phyloP scores from a whole-genome alignment of 1,140 invertebrate genomes.

The Drosophila nasuta region DNA sequence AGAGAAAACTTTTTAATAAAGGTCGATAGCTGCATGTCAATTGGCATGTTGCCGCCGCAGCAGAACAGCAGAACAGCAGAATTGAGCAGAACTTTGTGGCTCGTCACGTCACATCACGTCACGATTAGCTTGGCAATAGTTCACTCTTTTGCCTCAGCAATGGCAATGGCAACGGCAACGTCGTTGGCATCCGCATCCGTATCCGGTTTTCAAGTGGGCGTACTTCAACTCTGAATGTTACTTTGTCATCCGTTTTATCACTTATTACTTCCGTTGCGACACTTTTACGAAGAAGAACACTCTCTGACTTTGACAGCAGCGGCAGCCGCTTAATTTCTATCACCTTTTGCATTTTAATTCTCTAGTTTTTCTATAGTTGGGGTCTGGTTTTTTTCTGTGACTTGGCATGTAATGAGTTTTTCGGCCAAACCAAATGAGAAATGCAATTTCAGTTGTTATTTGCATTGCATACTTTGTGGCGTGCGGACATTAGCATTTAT shows the following conservation, averaged over 20 bases:
- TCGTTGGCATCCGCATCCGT: constrained; percentile 23
- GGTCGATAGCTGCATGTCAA: constrained; percentile 83
- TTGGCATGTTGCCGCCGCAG: constrained; percentile 57
- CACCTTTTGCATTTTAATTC: constrained; percentile 80
- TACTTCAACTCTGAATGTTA: constrained; percentile 33
- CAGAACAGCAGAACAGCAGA: not conserved
- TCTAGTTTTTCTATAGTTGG: constrained; percentile 21
- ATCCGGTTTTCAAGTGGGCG: constrained; percentile 34
- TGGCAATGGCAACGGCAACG: not conserved
- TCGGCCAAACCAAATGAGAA: constrained; percentile 21
- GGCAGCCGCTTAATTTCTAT: constrained; percentile 68
- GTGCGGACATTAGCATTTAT: constrained; percentile 70
- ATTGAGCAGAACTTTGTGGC: constrained; percentile 28
- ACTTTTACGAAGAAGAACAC: constrained; percentile 34
- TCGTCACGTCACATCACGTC: constrained; percentile 54
- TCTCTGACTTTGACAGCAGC: constrained; percentile 31
- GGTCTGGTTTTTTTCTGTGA: not conserved
- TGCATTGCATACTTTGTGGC: constrained; percentile 46
- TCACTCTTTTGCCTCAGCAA: constrained; percentile 39
- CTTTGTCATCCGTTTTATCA: constrained; percentile 80
- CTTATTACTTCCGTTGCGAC: constrained; percentile 78
- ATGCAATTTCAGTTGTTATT: constrained; percentile 63
- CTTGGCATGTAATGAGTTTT: constrained; percentile 59
- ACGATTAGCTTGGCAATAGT: constrained; percentile 80
- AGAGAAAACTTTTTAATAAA: constrained; percentile 80